Percentiles rank a stretch among this genome's conserved stretches.
phyloP scores from a whole-genome alignment of 2,888 invertebrate genomes.

The Margaritifera margaritifera region DNA sequence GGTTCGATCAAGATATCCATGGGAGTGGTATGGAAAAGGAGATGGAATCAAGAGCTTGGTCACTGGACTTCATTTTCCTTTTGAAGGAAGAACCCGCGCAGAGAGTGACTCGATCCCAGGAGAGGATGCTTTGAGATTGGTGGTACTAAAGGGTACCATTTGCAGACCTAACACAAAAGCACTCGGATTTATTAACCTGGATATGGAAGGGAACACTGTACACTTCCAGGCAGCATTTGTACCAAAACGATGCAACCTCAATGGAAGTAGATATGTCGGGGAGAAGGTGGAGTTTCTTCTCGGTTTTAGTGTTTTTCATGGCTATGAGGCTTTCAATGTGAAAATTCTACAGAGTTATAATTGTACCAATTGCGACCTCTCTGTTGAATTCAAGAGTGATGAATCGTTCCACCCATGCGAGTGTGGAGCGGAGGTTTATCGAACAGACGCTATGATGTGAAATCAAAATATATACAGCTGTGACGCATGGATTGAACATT shows the following conservation, averaged over 20 bases:
- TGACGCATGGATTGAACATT: too few relatives aligned
- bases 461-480: too few relatives aligned
- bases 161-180: conserved; percentile 24
- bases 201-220: conserved; percentile 22
- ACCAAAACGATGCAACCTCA: conserved; percentile 18
- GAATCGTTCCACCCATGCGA: conserved; percentile 9
- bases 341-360: conserved; percentile 18
- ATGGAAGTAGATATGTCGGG: conserved; percentile 22
- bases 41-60: conserved; percentile 23
- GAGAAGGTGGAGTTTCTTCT: conserved; percentile 28
- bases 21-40: conserved; percentile 36
- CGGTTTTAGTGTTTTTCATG: conserved; percentile 27
- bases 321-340: conserved; percentile 35
- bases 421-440: conserved; percentile 16
- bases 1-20: conserved; percentile 24
- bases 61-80: conserved; percentile 14
- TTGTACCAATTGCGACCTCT: conserved; percentile 18
- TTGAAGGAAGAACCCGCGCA: too few relatives aligned
- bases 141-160: conserved; percentile 29
- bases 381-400: conserved; percentile 23
- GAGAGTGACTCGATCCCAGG: neutral
- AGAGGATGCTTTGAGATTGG: conserved; percentile 1
- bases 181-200: conserved; percentile 27
- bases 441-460: too few relatives aligned
- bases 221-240: conserved; percentile 18